phyloP scores from a whole-genome alignment of 92 coral and sea anemone genomes.

The Parazoanthus darwini region DNA sequence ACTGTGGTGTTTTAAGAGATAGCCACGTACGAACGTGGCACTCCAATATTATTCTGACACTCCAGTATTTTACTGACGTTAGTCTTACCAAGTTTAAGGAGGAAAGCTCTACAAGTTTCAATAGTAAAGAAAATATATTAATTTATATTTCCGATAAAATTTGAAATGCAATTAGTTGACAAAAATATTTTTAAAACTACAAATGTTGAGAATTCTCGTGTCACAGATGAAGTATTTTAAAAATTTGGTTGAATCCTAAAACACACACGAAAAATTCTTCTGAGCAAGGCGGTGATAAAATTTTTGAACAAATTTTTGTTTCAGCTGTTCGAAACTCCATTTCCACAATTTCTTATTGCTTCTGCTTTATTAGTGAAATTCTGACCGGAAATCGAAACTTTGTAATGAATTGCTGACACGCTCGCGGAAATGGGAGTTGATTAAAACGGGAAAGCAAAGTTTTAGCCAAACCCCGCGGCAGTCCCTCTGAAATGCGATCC shows the following conservation, averaged over 20 bases:
- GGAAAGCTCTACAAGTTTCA: background rate
- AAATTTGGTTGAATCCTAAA: background rate
- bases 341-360: background rate
- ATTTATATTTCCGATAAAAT: too few species aligned
- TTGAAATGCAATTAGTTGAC: background rate
- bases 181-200: too few species aligned
- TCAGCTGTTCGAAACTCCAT: background rate
- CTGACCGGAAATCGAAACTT: conserved; percentile 35
- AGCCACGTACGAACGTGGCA: too few species aligned
- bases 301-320: background rate
- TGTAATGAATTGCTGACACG: conserved; percentile 33
- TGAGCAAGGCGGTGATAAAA: background rate
- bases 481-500: conserved; percentile 27
- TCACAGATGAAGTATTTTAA: too few species aligned
- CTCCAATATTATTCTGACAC: too few species aligned
- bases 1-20: too few species aligned
- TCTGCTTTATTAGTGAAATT: background rate
- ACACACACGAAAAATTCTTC: background rate
- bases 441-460: conserved; percentile 12
- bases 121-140: too few species aligned
- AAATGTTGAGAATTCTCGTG: background rate
- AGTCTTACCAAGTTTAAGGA: background rate
- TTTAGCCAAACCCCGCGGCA: conserved; percentile 14
- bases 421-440: conserved; percentile 24
- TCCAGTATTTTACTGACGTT: too few species aligned